Conservation (phyloP, 2,797 vertebrate genomes). For the Enteromius afrohamiltoni region DNA sequence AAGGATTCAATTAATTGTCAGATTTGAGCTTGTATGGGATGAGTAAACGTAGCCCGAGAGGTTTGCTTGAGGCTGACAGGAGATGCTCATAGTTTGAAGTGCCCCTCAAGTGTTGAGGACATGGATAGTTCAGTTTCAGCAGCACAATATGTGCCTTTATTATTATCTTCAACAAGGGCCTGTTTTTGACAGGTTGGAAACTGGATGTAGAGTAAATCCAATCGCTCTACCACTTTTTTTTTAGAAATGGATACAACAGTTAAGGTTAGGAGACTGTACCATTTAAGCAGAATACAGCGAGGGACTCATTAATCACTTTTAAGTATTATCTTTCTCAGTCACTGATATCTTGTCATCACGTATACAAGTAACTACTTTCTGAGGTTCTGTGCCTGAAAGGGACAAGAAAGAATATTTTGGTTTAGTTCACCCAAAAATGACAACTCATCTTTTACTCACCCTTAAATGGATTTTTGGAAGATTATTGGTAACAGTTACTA, state of each 20-base stretch:
- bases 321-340: background rate
- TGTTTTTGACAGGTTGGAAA: slow-evolving; percentile 1
- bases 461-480: background rate
- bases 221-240: background rate
- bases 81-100: background rate
- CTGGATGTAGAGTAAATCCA: background rate
- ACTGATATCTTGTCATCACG: background rate
- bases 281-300: background rate
- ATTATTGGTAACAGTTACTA: background rate
- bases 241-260: background rate
- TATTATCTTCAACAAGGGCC: slow-evolving; percentile 46
- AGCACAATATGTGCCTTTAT: slow-evolving; percentile 69
- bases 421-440: background rate
- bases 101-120: slow-evolving; percentile 24
- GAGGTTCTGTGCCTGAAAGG: background rate
- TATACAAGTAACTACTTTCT: background rate
- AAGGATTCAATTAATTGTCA: background rate
- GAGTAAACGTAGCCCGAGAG: slow-evolving; percentile 15
- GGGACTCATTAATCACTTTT: background rate
- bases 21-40: slow-evolving; percentile 10
- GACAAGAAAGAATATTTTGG: background rate
- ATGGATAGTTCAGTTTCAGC: slow-evolving; percentile 50
- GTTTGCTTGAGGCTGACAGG: background rate
- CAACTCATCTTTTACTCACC: background rate
- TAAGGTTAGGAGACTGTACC: background rate